phyloP scores from a whole-genome alignment of 1,140 invertebrate genomes.

The Dolichoris vasculosae region DNA sequence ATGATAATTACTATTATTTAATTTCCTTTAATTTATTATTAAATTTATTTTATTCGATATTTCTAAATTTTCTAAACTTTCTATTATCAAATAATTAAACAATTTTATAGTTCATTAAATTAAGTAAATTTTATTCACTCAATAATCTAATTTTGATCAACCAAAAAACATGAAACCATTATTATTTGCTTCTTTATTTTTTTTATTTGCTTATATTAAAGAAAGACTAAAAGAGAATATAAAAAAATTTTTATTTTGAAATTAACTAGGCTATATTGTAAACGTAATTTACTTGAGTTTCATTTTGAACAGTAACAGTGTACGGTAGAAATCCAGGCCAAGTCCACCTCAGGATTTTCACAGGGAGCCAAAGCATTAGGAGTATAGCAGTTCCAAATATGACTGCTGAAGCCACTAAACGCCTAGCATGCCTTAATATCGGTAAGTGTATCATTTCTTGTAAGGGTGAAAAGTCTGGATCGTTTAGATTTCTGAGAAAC shows the following conservation, averaged over 20 bases:
- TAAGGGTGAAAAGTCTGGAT: conserved; percentile 99
- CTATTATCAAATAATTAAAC: no score
- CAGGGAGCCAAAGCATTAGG: conserved; percentile 96
- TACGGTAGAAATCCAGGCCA: conserved; percentile 95
- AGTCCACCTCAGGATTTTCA: conserved; percentile 87
- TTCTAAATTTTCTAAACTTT: no score
- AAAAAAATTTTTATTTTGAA: background rate
- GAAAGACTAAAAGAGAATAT: background rate
- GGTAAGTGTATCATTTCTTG: conserved; percentile 99
- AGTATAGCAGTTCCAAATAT: conserved; percentile 97
- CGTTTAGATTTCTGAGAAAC: conserved; percentile 98
- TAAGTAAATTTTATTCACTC: no score
- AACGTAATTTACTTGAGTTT: conserved; percentile 77
- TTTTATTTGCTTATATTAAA: no score
- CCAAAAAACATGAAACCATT: no score
- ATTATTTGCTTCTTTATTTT: no score
- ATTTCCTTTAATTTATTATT: no score
- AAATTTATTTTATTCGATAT: no score
- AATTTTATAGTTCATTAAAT: no score
- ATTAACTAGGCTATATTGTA: background rate
- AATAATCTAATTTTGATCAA: no score
- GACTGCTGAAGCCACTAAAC: conserved; percentile 93
- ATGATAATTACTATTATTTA: no score
- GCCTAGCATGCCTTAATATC: conserved; percentile 90
- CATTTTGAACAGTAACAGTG: conserved; percentile 87